Percentiles rank a stretch among this genome's conserved stretches.
phyloP scores from a whole-genome alignment of 2,888 invertebrate species.

The Diaprepes abbreviatus region DNA sequence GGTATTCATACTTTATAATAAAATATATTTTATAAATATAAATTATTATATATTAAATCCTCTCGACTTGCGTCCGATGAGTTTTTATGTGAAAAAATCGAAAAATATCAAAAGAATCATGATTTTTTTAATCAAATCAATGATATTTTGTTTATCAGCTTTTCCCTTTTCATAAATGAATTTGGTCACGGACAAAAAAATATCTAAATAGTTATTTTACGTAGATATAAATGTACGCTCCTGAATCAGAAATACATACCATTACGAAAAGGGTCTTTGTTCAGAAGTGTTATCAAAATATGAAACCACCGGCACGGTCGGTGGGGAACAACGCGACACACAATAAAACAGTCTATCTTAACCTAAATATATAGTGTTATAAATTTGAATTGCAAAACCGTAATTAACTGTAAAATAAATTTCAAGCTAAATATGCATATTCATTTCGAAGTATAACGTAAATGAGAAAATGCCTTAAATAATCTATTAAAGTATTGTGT shows the following conservation, averaged over 20 bases:
- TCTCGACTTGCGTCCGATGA: too few species aligned
- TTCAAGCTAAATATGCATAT: constrained; percentile 61
- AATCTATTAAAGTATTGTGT: constrained; percentile 55
- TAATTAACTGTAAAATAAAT: constrained; percentile 65
- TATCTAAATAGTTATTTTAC: too few species aligned
- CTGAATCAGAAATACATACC: constrained; percentile 12
- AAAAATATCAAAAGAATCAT: too few species aligned
- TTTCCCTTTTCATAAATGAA: too few species aligned
- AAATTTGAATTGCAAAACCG: constrained; percentile 66
- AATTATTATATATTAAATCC: too few species aligned
- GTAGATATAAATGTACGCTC: background rate
- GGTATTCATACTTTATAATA: too few species aligned
- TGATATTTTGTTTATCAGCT: too few species aligned
- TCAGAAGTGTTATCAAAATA: constrained; percentile 54
- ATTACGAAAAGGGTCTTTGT: constrained; percentile 33
- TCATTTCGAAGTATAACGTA: constrained; percentile 57
- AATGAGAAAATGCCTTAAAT: constrained; percentile 57
- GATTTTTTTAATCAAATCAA: too few species aligned
- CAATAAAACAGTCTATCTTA: constrained; percentile 54
- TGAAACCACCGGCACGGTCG: constrained; percentile 50
- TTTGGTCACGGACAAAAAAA: too few species aligned
- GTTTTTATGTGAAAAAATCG: too few species aligned
- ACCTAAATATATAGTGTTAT: constrained; percentile 63
- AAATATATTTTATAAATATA: too few species aligned
- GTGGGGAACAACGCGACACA: constrained; percentile 53